Base-by-base conservation (phyloP, 2,113 vertebrate genomes). In the Podarcis cretensis region DNA sequence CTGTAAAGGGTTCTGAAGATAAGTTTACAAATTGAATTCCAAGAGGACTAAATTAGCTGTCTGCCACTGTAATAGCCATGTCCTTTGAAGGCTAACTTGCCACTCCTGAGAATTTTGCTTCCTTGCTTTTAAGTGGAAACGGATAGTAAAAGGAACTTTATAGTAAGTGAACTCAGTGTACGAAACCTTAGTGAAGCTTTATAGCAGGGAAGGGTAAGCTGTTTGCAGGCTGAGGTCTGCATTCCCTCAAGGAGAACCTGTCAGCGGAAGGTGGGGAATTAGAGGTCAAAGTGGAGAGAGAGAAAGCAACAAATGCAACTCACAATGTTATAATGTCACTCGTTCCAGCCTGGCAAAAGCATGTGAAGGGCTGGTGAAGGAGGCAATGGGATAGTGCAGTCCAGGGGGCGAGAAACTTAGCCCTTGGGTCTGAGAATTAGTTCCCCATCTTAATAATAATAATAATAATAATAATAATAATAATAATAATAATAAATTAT, bases 31-130 rank as follows among this genome's bases (percentile, higher is more conserved):
- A 71, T 10, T 77, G 4, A 20, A 5, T 76, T 71, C 86, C 88
- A 80, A 4, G 57, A 86, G 73, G 23, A 85, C 48, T 74, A 16
- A 92, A 84, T 84, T 83, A 3, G 88, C 25, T 65, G 35, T 54
- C 73, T 18, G 87, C 16, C 6, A 69, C 82, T 40, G 4, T 87
- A 85, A 89, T 90, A 92, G 87, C 18, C 89, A 81, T 73, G 0
- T 80, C 9, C 3, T 71, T 6, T 37, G 32, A 78, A 92, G 86
- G 37, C 68, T 86, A 68, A 87, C 14, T 90, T 54, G 90, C 30
- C 54, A 3, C 21, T 74, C 35, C 30, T 59, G 20, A 59, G 25
- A 80, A 54, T 65, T 91, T 89, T 23, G 1, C 16, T 87, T 90
- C 40, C 30, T 73, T 27, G 23, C 13, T 48, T 16, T 71, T 40